Evolutionary conservation across 2,888 invertebrate species (phyloP).

Genomic region (Tenthredo amoena): DNA sequence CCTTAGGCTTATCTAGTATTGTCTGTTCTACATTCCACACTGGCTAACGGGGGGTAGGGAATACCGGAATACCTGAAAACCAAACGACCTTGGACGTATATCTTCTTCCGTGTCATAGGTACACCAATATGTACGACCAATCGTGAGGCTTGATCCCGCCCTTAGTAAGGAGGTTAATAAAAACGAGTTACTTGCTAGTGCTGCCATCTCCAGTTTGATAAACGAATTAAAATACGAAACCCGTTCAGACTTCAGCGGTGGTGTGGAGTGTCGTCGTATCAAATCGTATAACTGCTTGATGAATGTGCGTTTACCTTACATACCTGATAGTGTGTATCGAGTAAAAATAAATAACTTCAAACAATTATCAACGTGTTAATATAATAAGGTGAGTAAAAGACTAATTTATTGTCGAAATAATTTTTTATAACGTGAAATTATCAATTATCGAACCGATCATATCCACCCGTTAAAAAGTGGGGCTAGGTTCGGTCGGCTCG

Average conservation of each 20-base stretch:
- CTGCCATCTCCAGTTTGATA: not conserved
- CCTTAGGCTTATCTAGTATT: not conserved
- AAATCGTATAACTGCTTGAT: not conserved
- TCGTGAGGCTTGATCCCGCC: not conserved
- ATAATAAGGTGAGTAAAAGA: not conserved
- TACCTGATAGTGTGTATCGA: not conserved
- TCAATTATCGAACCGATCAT: not conserved
- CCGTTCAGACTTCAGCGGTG: not conserved
- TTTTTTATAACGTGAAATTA: not conserved
- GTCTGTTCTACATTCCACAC: not conserved
- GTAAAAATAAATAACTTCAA: not conserved
- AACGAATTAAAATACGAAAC: not conserved
- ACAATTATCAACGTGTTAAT: not conserved
- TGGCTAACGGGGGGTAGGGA: not conserved
- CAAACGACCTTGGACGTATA: not conserved
- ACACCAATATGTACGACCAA: not conserved
- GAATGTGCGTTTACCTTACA: not conserved
- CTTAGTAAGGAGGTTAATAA: not conserved
- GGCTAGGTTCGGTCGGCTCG: conserved; percentile 13
- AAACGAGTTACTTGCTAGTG: not conserved
- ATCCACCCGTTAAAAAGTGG: conserved; percentile 1
- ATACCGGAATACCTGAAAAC: not conserved
- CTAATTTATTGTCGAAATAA: not conserved
- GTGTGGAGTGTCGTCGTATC: not conserved
- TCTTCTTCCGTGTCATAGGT: not conserved